Evolutionary conservation across 2,888 invertebrate species (phyloP).

Genomic region (Cheilosia pagana): DNA sequence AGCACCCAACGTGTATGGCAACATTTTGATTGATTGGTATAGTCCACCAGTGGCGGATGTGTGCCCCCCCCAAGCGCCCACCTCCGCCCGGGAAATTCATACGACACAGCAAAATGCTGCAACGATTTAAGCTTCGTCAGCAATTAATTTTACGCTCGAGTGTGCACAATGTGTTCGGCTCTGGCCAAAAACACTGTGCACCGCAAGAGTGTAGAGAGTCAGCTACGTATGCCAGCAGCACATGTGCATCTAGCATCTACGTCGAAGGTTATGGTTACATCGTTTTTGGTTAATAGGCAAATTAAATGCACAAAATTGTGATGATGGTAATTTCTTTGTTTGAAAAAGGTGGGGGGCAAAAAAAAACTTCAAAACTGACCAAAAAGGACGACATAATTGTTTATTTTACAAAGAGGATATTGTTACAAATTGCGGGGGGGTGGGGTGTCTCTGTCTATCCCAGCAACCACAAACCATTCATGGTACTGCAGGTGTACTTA

Average conservation of each 20-base stretch:
- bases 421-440: slow-evolving; percentile 67
- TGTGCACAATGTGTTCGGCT: slow-evolving; percentile 72
- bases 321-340: slow-evolving; percentile 40
- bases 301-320: slow-evolving; percentile 72
- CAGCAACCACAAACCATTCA: background rate
- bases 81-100: slow-evolving; percentile 55
- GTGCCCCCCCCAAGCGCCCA: slow-evolving; percentile 50
- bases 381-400: slow-evolving; percentile 60
- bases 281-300: slow-evolving; percentile 69
- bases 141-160: slow-evolving; percentile 75
- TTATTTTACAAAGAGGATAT: slow-evolving; percentile 61
- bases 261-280: slow-evolving; percentile 43
- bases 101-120: slow-evolving; percentile 74
- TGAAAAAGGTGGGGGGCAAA: background rate
- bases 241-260: slow-evolving; percentile 31
- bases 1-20: slow-evolving; percentile 50
- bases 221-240: slow-evolving; percentile 45
- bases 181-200: slow-evolving; percentile 62
- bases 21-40: slow-evolving; percentile 74
- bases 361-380: slow-evolving; percentile 1
- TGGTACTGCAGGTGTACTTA: slow-evolving; percentile 45
- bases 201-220: slow-evolving; percentile 49
- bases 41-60: slow-evolving; percentile 41
- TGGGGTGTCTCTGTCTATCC: slow-evolving; percentile 2
- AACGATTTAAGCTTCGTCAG: slow-evolving; percentile 74